Evolutionary conservation across 2,888 invertebrate species (phyloP).

Genomic region (Pammene aurita): DNA sequence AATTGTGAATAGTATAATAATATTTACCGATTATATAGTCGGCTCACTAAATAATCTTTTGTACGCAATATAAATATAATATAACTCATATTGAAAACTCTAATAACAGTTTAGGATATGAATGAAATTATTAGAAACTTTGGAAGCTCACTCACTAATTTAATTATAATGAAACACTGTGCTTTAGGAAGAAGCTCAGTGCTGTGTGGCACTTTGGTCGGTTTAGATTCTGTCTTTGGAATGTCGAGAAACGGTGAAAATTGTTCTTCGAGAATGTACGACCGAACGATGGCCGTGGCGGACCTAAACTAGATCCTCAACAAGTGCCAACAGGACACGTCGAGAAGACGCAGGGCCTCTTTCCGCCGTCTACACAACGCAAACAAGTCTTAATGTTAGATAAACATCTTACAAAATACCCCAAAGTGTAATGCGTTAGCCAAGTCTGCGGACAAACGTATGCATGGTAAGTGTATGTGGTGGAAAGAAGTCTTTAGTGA

Average conservation of each 20-base stretch:
- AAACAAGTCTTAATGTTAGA: neutral
- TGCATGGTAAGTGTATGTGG: constrained; percentile 3
- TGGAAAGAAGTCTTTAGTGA: constrained; percentile 8
- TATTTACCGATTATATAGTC: constrained; percentile 19
- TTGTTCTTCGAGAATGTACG: constrained; percentile 30
- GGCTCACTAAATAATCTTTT: constrained; percentile 10
- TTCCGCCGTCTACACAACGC: neutral
- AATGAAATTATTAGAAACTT: constrained; percentile 57
- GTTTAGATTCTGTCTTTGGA: constrained; percentile 39
- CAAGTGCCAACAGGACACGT: constrained; percentile 35
- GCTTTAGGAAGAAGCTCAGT: constrained; percentile 52
- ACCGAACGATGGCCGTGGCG: constrained; percentile 27
- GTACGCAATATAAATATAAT: constrained; percentile 29
- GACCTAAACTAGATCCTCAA: constrained; percentile 30
- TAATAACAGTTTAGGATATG: constrained; percentile 55
- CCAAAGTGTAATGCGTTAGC: constrained; percentile 13
- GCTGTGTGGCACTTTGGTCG: constrained; percentile 40
- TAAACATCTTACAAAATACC: neutral
- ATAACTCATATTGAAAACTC: constrained; percentile 35
- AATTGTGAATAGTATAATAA: constrained; percentile 37
- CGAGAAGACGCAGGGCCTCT: constrained; percentile 10
- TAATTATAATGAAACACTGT: constrained; percentile 53
- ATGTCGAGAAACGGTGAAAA: constrained; percentile 37
- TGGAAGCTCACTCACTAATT: constrained; percentile 59
- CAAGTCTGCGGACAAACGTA: neutral